Percentiles rank a stretch among this genome's conserved stretches.
These are phyloP conservation scores for Orchesella cincta DNA, from an alignment of 1,140 invertebrate species.

Conservation along the genomic window DNA sequence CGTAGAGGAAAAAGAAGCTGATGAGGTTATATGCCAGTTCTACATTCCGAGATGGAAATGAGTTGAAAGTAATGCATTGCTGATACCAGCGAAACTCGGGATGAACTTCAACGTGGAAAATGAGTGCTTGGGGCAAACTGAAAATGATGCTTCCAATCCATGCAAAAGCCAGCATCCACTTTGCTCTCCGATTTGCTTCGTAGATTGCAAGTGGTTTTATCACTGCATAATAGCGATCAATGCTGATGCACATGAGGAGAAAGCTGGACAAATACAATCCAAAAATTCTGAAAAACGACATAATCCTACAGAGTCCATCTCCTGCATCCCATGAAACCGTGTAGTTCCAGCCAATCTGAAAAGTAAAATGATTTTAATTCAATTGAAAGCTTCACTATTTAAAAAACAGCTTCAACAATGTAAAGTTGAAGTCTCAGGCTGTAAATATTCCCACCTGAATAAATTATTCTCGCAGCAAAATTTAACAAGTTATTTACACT, in stretches of 20 bases:
- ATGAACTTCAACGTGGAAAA: constrained; percentile 79
- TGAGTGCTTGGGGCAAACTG: constrained; percentile 60
- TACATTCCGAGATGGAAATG: constrained; percentile 66
- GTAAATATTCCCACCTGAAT: too few relatives aligned
- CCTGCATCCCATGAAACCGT: constrained; percentile 76
- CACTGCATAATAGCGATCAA: constrained; percentile 67
- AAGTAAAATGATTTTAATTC: constrained; percentile 21
- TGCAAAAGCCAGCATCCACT: constrained; percentile 55
- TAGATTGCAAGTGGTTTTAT: constrained; percentile 73
- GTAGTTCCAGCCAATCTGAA: constrained; percentile 82
- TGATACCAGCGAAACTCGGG: constrained; percentile 73
- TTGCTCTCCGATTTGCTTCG: constrained; percentile 61
- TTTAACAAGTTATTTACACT: background rate
- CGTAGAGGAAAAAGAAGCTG: constrained; percentile 82
- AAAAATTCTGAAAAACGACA: constrained; percentile 56
- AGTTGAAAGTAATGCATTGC: constrained; percentile 79
- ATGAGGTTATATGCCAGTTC: constrained; percentile 75
- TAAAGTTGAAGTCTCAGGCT: too few relatives aligned
- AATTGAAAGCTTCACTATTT: background rate
- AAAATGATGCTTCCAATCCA: constrained; percentile 56
- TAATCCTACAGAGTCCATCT: constrained; percentile 54
- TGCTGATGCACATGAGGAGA: constrained; percentile 51
- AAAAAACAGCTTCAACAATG: too few relatives aligned
- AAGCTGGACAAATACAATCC: constrained; percentile 57
- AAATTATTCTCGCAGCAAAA: too few relatives aligned